Evolutionary conservation across 2,113 vertebrate species (phyloP).

Genomic region (Lampris incognitus): DNA sequence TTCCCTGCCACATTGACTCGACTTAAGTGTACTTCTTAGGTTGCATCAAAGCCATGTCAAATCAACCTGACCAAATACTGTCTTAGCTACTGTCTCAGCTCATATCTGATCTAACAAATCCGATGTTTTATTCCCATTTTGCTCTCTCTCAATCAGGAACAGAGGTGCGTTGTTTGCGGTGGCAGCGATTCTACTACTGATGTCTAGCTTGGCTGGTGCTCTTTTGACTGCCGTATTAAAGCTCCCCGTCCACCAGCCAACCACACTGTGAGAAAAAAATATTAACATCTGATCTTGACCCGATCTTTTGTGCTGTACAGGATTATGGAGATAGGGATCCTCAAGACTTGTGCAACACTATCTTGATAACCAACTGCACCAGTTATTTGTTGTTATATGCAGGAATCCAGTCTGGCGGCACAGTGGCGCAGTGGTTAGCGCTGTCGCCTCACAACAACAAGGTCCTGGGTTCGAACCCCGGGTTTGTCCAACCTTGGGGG

Average conservation of each 20-base stretch:
- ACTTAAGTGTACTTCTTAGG: constrained; percentile 1
- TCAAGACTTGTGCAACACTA: too few species aligned
- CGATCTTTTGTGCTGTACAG: not conserved
- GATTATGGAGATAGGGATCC: not conserved
- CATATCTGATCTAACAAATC: not conserved
- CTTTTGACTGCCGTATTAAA: constrained; percentile 77
- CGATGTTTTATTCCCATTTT: not conserved
- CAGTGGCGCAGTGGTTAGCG: too few species aligned
- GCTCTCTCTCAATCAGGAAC: constrained; percentile 71
- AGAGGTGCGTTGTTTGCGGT: constrained; percentile 69
- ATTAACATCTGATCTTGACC: not conserved
- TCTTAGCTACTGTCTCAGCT: not conserved
- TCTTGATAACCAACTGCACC: too few species aligned
- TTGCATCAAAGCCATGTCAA: not conserved
- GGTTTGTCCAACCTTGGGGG: too few species aligned
- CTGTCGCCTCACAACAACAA: too few species aligned
- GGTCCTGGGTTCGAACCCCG: too few species aligned
- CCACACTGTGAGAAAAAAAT: constrained; percentile 69
- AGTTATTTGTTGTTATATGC: too few species aligned
- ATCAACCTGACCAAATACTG: not conserved
- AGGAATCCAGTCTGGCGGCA: too few species aligned
- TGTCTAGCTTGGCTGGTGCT: constrained; percentile 69
- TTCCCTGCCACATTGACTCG: not conserved
- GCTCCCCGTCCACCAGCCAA: constrained; percentile 82
- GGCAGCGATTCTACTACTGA: constrained; percentile 74